Conservation (phyloP, 1,140 invertebrate genomes). For the Drosophila tani region DNA sequence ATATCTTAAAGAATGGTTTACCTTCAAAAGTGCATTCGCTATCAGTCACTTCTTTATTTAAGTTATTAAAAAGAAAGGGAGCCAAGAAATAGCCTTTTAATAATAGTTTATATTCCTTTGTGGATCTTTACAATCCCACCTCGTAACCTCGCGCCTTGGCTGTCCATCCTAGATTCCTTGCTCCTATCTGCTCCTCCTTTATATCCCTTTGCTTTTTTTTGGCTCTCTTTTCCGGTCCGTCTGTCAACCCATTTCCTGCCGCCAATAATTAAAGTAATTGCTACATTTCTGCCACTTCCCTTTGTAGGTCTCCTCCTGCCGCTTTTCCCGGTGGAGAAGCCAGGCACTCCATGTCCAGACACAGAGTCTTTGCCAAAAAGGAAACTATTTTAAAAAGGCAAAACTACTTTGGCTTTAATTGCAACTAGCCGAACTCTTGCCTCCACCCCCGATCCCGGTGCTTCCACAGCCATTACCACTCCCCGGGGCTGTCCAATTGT, state of each 20-base stretch:
- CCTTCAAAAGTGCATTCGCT: too few species aligned
- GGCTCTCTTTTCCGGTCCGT: slow-evolving; percentile 51
- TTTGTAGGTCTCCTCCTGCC: slow-evolving; percentile 44
- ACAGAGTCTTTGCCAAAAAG: slow-evolving; percentile 70
- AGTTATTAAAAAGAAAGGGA: background rate
- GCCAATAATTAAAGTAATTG: slow-evolving; percentile 83
- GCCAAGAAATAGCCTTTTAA: background rate
- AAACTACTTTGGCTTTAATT: slow-evolving; percentile 83
- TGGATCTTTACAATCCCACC: slow-evolving; percentile 9
- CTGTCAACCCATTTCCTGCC: slow-evolving; percentile 81
- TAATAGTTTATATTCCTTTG: too few species aligned
- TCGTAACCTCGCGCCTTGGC: slow-evolving; percentile 11
- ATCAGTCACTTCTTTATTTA: background rate
- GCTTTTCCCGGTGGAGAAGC: background rate
- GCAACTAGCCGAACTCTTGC: slow-evolving; percentile 56
- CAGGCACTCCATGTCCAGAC: slow-evolving; percentile 19
- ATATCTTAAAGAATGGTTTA: too few species aligned
- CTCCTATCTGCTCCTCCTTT: slow-evolving; percentile 7
- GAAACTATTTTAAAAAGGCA: slow-evolving; percentile 83
- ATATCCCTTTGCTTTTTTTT: slow-evolving; percentile 10
- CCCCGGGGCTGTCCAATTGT: slow-evolving; percentile 49
- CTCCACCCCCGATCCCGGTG: slow-evolving; percentile 11
- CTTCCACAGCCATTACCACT: slow-evolving; percentile 23
- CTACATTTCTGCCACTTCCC: slow-evolving; percentile 79
- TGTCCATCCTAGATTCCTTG: slow-evolving; percentile 38